Percentiles rank a stretch among this genome's conserved stretches.
Conservation (phyloP, 2,797 vertebrate genomes). For the Uromys caudimaculatus region DNA sequence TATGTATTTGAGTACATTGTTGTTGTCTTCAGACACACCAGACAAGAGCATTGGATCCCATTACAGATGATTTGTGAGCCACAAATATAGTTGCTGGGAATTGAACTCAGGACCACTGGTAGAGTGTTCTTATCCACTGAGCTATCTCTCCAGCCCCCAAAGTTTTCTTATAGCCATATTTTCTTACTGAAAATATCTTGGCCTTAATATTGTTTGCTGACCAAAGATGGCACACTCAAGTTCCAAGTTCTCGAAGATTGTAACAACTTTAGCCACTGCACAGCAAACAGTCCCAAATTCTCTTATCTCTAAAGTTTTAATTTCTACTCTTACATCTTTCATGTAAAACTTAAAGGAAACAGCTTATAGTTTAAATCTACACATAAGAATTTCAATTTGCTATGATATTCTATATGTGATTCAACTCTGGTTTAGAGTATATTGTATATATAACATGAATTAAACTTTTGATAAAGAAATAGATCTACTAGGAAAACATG, state of each 20-base stretch:
- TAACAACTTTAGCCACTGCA: not conserved
- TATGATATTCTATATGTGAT: not conserved
- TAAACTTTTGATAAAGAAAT: not conserved
- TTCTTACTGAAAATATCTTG: not conserved
- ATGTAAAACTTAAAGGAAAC: not conserved
- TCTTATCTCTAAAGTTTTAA: not conserved
- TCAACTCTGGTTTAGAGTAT: not conserved
- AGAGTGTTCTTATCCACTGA: not conserved
- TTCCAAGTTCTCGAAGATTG: not conserved
- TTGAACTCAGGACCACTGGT: not conserved
- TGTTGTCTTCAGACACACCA: not conserved
- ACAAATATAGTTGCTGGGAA: not conserved
- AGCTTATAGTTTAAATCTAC: not conserved
- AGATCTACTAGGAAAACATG: not conserved
- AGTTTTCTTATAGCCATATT: not conserved
- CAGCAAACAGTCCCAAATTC: not conserved
- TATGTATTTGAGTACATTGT: not conserved
- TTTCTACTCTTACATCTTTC: not conserved
- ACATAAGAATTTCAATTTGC: not conserved
- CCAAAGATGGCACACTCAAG: not conserved
- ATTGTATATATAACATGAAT: not conserved
- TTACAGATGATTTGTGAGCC: not conserved
- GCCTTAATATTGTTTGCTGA: not conserved
- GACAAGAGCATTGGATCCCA: not conserved
- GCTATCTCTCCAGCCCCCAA: not conserved